Evolutionary conservation across 2,797 vertebrate genomes (phyloP), one percentile per base, ranked within the genome.

Genomic region (Gadopsis bispinosus): DNA sequence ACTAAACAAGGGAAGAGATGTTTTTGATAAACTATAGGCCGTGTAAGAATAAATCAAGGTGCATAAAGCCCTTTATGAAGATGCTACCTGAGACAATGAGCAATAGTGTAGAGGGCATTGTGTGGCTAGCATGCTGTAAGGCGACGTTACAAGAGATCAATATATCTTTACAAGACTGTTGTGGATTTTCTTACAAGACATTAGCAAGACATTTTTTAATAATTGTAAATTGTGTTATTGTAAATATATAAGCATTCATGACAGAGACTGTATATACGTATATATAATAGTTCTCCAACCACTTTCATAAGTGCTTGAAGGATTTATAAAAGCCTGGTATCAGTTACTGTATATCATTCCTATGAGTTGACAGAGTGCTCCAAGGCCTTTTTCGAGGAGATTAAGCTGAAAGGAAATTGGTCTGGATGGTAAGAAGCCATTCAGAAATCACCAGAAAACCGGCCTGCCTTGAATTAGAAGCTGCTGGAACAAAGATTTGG

Each of bases 391-490:
- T 74, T n/a, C 6, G 33, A 11, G 7, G 54, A 5, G 22, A 70
- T 59, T 63, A 35, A 14, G 35, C 26, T 19, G 12, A 71, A 48
- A 76, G 59, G 73, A 81, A 79, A 61, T 48, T 54, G 58, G 61
- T 80, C 64, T 55, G 47, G 8, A 68, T 60, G 35, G 62, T 75
- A 59, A 70, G 31, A 64, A 9, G 0, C n/a, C n/a, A 47, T 1
- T 73, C 8, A 35, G 20, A 64, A 76, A 61, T 41, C 31, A 41
- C 0, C 48, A 54, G 29, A 76, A 62, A 63, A 48, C 56, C 16
- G 12, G 66, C 67, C 85, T 86, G 85, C 10, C 48, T 75, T 84
- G 43, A 87, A 77, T 86, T 85, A 85, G 35, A 77, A 41, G 29
- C 53, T 79, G 51, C 78, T 85, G 85, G 73, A 81, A 83, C 39